Evolutionary conservation across 92 coral and sea anemone genomes (phyloP).

Genomic region (Actinostola sp.): DNA sequence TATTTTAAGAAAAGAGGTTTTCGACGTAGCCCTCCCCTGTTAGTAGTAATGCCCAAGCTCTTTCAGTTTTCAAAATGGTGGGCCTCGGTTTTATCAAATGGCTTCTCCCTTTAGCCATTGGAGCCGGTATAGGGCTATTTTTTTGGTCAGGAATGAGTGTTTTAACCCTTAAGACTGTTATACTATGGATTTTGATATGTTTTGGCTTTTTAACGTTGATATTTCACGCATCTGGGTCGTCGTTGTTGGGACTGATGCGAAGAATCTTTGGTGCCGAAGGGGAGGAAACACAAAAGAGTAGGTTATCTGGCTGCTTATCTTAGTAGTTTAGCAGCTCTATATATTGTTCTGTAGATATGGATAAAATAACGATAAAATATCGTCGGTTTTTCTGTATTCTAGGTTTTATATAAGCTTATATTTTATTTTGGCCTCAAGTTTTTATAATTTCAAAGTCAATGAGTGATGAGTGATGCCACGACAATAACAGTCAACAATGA

Average conservation of each 20-base stretch:
- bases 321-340: neutral
- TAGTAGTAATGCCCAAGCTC: constrained; percentile 9
- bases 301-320: constrained; percentile 27
- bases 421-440: too few species aligned
- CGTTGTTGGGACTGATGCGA: constrained; percentile 53
- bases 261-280: constrained; percentile 27
- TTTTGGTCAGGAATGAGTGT: constrained; percentile 82
- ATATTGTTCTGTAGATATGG: too few species aligned
- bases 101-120: constrained; percentile 65
- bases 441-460: too few species aligned
- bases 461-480: too few species aligned
- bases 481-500: too few species aligned
- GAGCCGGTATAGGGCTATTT: constrained; percentile 57
- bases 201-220: constrained; percentile 83
- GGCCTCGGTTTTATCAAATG: constrained; percentile 55
- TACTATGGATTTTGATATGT: constrained; percentile 77
- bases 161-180: constrained; percentile 63
- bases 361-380: too few species aligned
- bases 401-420: too few species aligned
- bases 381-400: too few species aligned
- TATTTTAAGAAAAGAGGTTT: too few species aligned
- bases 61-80: constrained; percentile 61
- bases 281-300: constrained; percentile 25
- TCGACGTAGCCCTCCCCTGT: constrained; percentile 13
- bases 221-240: constrained; percentile 80